A percentile compares a stretch with the other conserved stretches of the same genome.
These are phyloP conservation scores for Phataginus tetradactyla DNA, from an alignment of 2,797 vertebrate genomes.

Conservation along the genomic window DNA sequence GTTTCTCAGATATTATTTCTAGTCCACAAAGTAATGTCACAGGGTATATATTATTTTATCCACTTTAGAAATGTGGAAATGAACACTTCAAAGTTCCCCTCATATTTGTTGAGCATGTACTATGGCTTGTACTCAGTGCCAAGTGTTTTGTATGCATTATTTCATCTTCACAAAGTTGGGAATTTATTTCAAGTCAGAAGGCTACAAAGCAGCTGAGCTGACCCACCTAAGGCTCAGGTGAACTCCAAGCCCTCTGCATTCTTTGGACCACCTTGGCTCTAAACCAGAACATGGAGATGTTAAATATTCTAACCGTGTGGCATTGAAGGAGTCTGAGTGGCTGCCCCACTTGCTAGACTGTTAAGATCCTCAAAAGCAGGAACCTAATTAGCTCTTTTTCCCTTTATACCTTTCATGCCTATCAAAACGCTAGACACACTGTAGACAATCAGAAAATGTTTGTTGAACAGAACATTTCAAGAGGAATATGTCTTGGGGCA, in stretches of 20 bases:
- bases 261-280: neutral
- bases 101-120: neutral
- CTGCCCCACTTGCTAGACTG: neutral
- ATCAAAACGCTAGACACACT: neutral
- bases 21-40: neutral
- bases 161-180: neutral
- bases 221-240: neutral
- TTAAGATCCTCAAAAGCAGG: neutral
- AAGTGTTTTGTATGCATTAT: neutral
- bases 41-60: neutral
- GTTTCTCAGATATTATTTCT: neutral
- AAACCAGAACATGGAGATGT: neutral
- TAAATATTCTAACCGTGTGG: neutral
- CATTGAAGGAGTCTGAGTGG: neutral
- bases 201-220: neutral
- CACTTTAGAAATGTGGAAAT: conserved; percentile 16
- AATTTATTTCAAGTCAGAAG: conserved; percentile 2
- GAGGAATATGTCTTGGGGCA: neutral
- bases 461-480: neutral
- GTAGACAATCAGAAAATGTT: neutral
- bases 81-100: neutral
- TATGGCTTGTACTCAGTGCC: neutral
- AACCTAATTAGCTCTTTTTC: neutral
- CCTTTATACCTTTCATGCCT: neutral
- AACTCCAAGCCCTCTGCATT: neutral